Evolutionary conservation across 1,140 invertebrate genomes (phyloP).

Genomic region (Anastrepha obliqua): DNA sequence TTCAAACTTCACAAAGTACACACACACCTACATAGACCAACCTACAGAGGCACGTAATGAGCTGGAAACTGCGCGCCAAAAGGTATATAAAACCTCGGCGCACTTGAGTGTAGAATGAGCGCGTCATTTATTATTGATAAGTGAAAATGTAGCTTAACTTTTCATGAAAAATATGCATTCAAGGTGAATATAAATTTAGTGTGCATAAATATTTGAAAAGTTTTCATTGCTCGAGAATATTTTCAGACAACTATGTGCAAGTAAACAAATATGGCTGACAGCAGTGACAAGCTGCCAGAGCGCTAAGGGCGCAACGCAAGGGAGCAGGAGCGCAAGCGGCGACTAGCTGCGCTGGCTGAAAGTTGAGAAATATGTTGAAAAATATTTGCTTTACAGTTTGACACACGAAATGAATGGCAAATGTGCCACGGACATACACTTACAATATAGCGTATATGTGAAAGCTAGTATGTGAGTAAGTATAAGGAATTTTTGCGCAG

Average conservation of each 20-base stretch:
- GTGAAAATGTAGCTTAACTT: conserved; percentile 3
- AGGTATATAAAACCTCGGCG: background rate
- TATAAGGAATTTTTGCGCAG: conserved; percentile 5
- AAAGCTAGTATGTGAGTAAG: background rate
- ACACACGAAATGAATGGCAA: background rate
- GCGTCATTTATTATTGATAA: conserved; percentile 31
- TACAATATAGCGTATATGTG: background rate
- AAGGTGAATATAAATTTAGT: conserved; percentile 28
- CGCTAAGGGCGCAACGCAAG: too few species aligned
- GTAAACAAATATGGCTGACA: conserved; percentile 30
- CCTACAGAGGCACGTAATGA: background rate
- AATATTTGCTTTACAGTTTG: conserved; percentile 24
- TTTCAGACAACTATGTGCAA: background rate
- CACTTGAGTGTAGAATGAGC: background rate
- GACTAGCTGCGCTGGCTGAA: background rate
- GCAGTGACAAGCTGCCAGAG: conserved; percentile 26
- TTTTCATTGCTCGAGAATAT: conserved; percentile 13
- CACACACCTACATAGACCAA: background rate
- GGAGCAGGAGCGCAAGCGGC: background rate
- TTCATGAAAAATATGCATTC: background rate
- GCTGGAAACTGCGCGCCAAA: conserved; percentile 4
- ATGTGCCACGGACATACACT: conserved; percentile 7
- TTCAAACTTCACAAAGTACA: background rate
- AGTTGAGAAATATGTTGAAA: conserved; percentile 20
- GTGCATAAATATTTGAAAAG: conserved; percentile 5